Evolutionary conservation across 2,888 invertebrate species (phyloP), one percentile per base, ranked within the genome.

Genomic region (Agrilus mali): DNA sequence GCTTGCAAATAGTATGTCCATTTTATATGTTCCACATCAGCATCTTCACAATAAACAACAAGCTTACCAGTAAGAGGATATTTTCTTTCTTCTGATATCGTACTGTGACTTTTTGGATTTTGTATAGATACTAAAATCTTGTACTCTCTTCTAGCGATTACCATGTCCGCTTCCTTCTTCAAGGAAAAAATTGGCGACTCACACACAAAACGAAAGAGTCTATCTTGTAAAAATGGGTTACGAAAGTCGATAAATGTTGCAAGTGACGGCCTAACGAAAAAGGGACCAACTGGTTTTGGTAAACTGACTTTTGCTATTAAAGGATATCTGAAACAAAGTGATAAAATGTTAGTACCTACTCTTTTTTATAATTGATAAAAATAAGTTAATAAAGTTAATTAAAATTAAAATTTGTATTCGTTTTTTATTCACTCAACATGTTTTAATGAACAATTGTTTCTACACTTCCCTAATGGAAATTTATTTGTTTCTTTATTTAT

Each of bases 271-370:
- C 63, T 67, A 17, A 72, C 55, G 6, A 55, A 54, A 50, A 61
- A 67, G 1, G 73, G 73, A 17, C 73, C 73, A 56, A 71, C 71
- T 10, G 72, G 71, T 52, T 66, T 70, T 7, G 73, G 71, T n/a
- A 58, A 51, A 14, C 58, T 53, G 50, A 69, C 67, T 16, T 61
- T 64, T 27, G 69, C 73, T 47, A 63, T 60, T 44, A 73, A 50
- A 7, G 71, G 71, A 58, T 68, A 62, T 42, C 63, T 63, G 46
- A 47, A 58, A 55, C 39, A 42, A 40, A 7, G 35, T 22, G 34
- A 36, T 39, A 10, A 33, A 33, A 7, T 20, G 4, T n/a, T 20
- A 4, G 17, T 17, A 17, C 17, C 4, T 17, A 17, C 17, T 17
- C 17, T 4, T 17, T 17, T 17, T 4, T 17, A 17, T 4, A 4